Percentiles rank a stretch among this genome's conserved stretches.
Conservation (phyloP, 2,113 vertebrate genomes). For the Nyctereutes procyonoides region DNA sequence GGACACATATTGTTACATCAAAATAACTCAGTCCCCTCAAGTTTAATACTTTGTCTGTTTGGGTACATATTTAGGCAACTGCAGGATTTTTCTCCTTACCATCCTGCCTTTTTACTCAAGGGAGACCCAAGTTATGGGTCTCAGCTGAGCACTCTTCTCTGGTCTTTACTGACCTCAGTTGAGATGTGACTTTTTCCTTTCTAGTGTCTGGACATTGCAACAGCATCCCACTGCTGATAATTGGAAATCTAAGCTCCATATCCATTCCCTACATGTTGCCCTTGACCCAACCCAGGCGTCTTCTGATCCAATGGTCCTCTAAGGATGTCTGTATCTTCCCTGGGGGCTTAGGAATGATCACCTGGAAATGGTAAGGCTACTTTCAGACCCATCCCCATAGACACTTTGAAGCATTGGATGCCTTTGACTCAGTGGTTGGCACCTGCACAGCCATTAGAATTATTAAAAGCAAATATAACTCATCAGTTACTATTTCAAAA, state of each 20-base stretch:
- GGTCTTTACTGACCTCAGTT: background rate
- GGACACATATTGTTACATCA: background rate
- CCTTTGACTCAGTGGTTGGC: background rate
- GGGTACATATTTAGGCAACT: background rate
- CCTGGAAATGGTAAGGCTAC: background rate
- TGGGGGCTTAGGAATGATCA: background rate
- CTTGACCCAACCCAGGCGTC: background rate
- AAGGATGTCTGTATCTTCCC: background rate
- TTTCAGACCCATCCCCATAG: background rate
- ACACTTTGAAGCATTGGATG: background rate
- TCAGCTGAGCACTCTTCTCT: background rate
- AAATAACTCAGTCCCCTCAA: background rate
- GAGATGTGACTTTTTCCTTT: background rate
- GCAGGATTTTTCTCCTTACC: background rate
- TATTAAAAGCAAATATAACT: background rate
- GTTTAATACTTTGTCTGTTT: background rate
- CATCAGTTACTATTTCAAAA: background rate
- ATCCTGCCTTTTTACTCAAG: background rate
- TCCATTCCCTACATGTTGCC: background rate
- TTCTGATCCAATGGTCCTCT: background rate
- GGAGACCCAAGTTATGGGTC: background rate
- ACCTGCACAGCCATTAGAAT: background rate
- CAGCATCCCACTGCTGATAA: background rate
- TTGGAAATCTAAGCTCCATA: background rate
- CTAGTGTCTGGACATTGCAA: background rate